These are phyloP conservation scores for Parnassius smintheus DNA, from an alignment of 2,888 invertebrate species.

Conservation along the genomic window DNA sequence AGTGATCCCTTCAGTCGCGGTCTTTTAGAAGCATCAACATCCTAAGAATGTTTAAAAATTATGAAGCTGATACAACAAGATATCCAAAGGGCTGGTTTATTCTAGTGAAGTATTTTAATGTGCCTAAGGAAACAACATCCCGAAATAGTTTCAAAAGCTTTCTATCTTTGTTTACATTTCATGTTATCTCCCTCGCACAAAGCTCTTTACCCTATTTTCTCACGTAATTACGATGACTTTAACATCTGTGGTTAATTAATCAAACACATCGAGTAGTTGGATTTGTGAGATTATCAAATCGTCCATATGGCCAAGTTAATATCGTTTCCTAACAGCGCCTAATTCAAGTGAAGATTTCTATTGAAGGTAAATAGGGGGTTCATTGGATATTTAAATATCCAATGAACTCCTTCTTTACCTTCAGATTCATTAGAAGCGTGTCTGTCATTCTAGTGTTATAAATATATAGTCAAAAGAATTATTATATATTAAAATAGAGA, in stretches of 20 bases:
- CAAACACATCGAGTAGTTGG: constrained; percentile 41
- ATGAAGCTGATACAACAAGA: constrained; percentile 15
- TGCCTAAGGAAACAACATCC: constrained; percentile 22
- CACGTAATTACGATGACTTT: constrained; percentile 52
- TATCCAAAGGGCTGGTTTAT: constrained; percentile 11
- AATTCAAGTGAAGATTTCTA: no score
- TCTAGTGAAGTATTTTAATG: constrained; percentile 16
- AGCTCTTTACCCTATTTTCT: constrained; percentile 57
- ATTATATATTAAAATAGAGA: no score
- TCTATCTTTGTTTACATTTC: constrained; percentile 42
- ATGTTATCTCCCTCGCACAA: constrained; percentile 44
- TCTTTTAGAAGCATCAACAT: constrained; percentile 11
- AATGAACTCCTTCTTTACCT: no score
- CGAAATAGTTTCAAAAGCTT: constrained; percentile 33
- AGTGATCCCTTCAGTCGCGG: constrained; percentile 14
- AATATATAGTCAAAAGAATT: no score
- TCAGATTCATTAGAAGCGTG: no score
- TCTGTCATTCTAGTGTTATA: no score
- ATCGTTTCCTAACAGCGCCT: neutral
- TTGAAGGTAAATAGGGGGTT: no score
- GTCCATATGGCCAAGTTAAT: constrained; percentile 19
- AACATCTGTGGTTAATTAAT: constrained; percentile 70
- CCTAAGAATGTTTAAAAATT: constrained; percentile 10
- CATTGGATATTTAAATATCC: no score
- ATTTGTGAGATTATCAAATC: constrained; percentile 25